Base-by-base conservation (phyloP, 2,113 vertebrate genomes). In the Macroglossus sobrinus region DNA sequence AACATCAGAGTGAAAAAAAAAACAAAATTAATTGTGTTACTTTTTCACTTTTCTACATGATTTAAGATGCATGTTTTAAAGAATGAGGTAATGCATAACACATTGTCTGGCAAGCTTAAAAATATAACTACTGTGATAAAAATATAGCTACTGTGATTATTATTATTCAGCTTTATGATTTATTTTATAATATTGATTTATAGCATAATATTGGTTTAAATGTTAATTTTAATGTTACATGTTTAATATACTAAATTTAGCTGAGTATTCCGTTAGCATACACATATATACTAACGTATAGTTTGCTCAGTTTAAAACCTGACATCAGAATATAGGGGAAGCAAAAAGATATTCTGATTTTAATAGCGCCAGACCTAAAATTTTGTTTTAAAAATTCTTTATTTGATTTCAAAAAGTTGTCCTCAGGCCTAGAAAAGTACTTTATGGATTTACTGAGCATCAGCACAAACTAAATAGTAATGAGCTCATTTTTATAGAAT, bases 401-500 rank as follows among this genome's bases (percentile, higher is more conserved):
- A 95, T 66, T 69, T 38, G 85, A 28, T 3, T 7, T 13, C 74
- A 94, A 45, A 15, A 94, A 91, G 78, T 94, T 80, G 18, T 82
- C 69, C 38, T 89, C 45, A 91, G 94, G 68, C 22, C 79, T 76
- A 0, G 0, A 81, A 96, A 96, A 97, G 78, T 94, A 95, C 22
- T 97, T 96, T 64, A 90, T 93, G 93, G 84, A 95, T 97, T 94
- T 89, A 95, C 74, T 13, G 84, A 96, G 64, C 91, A 33, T 94
- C 93, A 97, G 96, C 87, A 97, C 55, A 59, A 96, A 96, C 43
- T 11, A 85, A 89, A 95, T 94, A 96, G 24, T 92, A 94, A 94
- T 95, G 87, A 98, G 92, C 53, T 98, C 81, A 95, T 97, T 98
- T 98, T 96, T 96, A 97, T 78, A 96, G 93, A 97, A 95, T 92